Base-by-base conservation (phyloP, 2,797 vertebrate genomes). In the Betta splendens region DNA sequence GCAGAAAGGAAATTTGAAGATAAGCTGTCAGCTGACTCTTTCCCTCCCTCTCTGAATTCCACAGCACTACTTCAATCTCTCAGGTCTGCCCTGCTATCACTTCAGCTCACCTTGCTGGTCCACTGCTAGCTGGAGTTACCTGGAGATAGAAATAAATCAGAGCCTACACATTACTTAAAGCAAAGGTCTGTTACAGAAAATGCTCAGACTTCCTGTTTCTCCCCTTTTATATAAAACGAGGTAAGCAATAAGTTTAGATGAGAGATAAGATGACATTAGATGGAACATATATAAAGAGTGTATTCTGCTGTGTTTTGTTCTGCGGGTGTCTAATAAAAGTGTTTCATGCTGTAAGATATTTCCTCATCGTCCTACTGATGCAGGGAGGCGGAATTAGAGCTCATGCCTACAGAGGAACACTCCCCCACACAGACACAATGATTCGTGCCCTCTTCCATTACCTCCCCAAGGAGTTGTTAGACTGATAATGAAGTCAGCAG, bases 401-500 rank as follows among this genome's bases (percentile, higher is more conserved):
- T 63, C 1, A 3, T 39, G 49, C 45, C 37, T 33, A 53, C 16
- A 50, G 22, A 44, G n/a, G 5, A 23, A 26, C 9, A 21, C 31
- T 22, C 18, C 20, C 43, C 16, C 38, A 26, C 47, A 15, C 25
- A 21, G n/a, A 29, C 17, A 28, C 33, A 13, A 26, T 42, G 39
- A 71, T 48, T 65, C 48, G 60, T 47, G 66, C 12, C 39, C 17
- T 31, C 32, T 70, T 67, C 67, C 42, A 69, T 75, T 69, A 74
- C 37, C 52, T 62, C 64, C 70, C 43, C 45, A 52, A 63, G 52
- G 70, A 75, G 62, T 51, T 72, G 58, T 79, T 75, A 72, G 74
- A 43, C 40, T 38, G 35, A 75, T 79, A 79, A 88, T 84, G 66
- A 81, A 85, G 80, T 77, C 71, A 61, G 56, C 63, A 68, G 63